Evolutionary conservation across 2,888 invertebrate genomes (phyloP).

Genomic region (Tipula confusa): DNA sequence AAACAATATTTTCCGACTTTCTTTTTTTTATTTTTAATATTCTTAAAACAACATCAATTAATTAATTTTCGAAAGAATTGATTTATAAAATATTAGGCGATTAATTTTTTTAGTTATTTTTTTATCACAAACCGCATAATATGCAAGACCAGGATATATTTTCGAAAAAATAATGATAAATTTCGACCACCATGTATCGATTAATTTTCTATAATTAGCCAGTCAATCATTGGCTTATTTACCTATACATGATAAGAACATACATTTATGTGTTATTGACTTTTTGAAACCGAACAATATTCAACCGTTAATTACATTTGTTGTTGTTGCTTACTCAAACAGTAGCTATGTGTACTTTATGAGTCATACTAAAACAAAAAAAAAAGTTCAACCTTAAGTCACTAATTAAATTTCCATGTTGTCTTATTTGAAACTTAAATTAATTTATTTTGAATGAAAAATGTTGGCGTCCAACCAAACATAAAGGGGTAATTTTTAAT

Average conservation of each 20-base stretch:
- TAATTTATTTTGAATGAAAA: background rate
- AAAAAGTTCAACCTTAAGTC: background rate
- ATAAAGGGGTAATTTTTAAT: background rate
- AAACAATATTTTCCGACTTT: slow-evolving; percentile 1
- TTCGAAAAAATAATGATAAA: background rate
- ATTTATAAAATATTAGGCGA: background rate
- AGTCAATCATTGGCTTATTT: background rate
- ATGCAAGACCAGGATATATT: background rate
- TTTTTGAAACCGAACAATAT: too few species aligned
- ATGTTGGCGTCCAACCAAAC: background rate
- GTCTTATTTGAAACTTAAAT: background rate
- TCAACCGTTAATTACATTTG: background rate
- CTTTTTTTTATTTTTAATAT: background rate
- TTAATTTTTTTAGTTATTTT: background rate
- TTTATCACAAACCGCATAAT: background rate
- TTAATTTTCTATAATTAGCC: background rate
- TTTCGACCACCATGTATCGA: background rate
- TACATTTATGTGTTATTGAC: background rate
- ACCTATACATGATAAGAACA: background rate
- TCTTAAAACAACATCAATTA: background rate
- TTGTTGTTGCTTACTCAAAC: background rate
- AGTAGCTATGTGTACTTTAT: too few species aligned
- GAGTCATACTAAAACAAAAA: too few species aligned
- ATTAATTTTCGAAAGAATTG: background rate
- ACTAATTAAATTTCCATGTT: background rate